Evolutionary conservation across 2,113 vertebrate species (phyloP).

Genomic region (Syrrhaptes paradoxus): DNA sequence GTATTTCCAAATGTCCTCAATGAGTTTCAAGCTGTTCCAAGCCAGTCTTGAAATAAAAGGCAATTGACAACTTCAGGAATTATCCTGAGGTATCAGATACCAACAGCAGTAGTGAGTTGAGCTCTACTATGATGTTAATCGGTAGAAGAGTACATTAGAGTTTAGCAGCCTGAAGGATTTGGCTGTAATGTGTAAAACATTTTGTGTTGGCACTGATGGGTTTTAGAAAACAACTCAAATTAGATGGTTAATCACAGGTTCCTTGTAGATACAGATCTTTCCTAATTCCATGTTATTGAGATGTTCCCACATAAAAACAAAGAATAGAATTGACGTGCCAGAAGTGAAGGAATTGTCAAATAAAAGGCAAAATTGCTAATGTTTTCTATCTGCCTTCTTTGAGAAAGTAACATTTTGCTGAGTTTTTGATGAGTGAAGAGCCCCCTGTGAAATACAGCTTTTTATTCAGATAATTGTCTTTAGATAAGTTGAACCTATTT

Average conservation of each 20-base stretch:
- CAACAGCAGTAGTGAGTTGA: background rate
- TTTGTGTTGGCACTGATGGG: background rate
- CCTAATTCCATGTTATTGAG: background rate
- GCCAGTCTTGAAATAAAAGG: background rate
- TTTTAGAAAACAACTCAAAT: background rate
- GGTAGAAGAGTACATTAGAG: background rate
- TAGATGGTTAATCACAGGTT: background rate
- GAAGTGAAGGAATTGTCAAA: background rate
- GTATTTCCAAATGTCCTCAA: background rate
- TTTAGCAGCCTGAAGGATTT: background rate
- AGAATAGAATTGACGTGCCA: background rate
- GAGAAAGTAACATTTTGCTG: background rate
- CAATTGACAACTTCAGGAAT: background rate
- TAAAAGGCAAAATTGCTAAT: background rate
- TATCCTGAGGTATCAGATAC: background rate
- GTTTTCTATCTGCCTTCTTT: background rate
- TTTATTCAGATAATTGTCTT: background rate
- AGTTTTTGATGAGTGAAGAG: background rate
- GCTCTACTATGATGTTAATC: background rate
- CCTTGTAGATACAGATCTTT: background rate
- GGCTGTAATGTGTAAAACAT: background rate
- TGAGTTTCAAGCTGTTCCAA: background rate
- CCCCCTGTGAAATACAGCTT: background rate
- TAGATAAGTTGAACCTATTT: background rate
- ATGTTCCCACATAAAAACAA: background rate